These are phyloP conservation scores for Drosophila barbarae DNA, from an alignment of 2,888 invertebrate species.

Conservation along the genomic window DNA sequence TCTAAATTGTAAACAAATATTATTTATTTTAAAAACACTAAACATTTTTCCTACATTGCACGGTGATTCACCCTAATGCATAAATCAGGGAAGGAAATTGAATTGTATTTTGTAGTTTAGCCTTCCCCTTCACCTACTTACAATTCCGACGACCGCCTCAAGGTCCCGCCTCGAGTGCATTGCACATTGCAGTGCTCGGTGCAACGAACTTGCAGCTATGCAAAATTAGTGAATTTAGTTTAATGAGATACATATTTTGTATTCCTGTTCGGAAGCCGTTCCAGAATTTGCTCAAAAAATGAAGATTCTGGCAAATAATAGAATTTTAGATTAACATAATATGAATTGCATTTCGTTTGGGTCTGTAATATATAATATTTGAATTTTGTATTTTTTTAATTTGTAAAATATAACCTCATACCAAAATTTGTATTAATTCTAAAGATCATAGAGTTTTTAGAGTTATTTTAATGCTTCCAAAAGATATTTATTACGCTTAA, in stretches of 20 bases:
- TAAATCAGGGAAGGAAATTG: slow-evolving; percentile 8
- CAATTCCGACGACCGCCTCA: slow-evolving; percentile 11
- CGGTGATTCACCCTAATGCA: slow-evolving; percentile 18
- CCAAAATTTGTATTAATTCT: background rate
- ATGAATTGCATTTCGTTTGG: background rate
- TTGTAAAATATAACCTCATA: background rate
- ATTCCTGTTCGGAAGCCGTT: background rate
- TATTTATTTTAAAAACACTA: background rate
- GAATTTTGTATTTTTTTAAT: too few species aligned
- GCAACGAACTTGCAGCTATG: slow-evolving; percentile 40
- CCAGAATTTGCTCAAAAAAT: background rate
- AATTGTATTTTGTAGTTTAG: slow-evolving; percentile 21
- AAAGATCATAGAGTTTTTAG: too few species aligned
- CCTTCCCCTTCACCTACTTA: background rate
- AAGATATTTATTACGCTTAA: background rate
- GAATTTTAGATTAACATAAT: background rate
- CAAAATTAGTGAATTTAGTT: slow-evolving; percentile 16
- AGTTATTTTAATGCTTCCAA: too few species aligned
- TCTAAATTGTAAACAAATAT: background rate
- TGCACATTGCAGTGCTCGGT: slow-evolving; percentile 24
- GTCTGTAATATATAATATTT: too few species aligned
- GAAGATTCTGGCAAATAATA: background rate
- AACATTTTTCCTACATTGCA: background rate
- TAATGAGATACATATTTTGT: slow-evolving; percentile 8
- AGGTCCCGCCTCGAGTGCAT: slow-evolving; percentile 35